Conservation (phyloP, 2,113 vertebrate genomes). For the Syngnathus floridae region DNA sequence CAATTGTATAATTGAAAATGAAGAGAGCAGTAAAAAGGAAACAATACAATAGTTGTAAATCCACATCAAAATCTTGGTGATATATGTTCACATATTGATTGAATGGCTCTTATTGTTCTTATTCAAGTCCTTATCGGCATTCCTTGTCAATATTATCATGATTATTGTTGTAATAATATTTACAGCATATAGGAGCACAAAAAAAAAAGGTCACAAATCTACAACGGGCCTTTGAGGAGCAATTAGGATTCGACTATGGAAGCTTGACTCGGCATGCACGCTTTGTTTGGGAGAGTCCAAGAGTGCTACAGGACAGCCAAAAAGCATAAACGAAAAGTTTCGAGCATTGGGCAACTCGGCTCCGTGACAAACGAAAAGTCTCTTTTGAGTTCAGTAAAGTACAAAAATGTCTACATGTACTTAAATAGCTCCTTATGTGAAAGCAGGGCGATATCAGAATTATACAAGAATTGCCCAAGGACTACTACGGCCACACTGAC, state of each 20-base stretch:
- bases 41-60: slow-evolving; percentile 43
- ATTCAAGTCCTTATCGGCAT: slow-evolving; percentile 34
- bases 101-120: slow-evolving; percentile 47
- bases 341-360: slow-evolving; percentile 51
- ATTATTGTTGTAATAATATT: slow-evolving; percentile 27
- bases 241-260: slow-evolving; percentile 51
- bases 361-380: slow-evolving; percentile 25
- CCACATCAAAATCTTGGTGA: slow-evolving; percentile 26
- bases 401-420: slow-evolving; percentile 48
- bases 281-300: slow-evolving; percentile 50
- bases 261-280: slow-evolving; percentile 69
- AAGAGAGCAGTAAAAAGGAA: slow-evolving; percentile 58
- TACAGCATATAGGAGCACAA: slow-evolving; percentile 64
- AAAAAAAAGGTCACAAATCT: slow-evolving; percentile 56
- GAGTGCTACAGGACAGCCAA: slow-evolving; percentile 56
- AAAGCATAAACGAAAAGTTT: slow-evolving; percentile 52
- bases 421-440: slow-evolving; percentile 11
- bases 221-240: slow-evolving; percentile 36
- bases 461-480: background rate
- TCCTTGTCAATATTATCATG: slow-evolving; percentile 5
- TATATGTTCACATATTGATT: slow-evolving; percentile 24
- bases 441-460: slow-evolving; percentile 14
- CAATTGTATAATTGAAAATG: slow-evolving; percentile 56
- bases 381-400: background rate
- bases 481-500: background rate